Base-by-base conservation (phyloP, 1,140 invertebrate species). In the Dreissena polymorpha region DNA sequence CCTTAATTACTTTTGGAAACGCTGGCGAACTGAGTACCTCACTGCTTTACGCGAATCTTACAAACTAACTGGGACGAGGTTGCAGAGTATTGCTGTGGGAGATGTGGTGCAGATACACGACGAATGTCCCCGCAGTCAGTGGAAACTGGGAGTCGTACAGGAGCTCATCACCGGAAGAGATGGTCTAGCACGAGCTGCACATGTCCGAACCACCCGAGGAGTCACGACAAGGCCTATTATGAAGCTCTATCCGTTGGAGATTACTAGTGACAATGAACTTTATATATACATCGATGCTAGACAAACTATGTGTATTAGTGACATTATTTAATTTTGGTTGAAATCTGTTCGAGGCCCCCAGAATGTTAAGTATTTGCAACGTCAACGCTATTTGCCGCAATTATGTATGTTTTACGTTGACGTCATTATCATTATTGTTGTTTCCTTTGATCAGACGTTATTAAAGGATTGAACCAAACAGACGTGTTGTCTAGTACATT, bases 41-140 rank as follows among this genome's bases (percentile, higher is more conserved):
- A 73, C 71, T 25, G 55, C 50, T 70, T 3, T 70, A 16, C 18
- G 50, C 10, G 71, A 73, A 21, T 57, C 57, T 2, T 23, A 75
- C 57, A 50, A 27, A 60, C 25, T 63, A 0, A 29, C 72, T 13
- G 72, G n/a, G 16, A 63, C 8, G 16, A 75, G 39, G 21, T 29
- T 60, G 29, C 72, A 75, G 49, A 55, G 53, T n/a, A 75, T 75
- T 23, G 13, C 53, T 18, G 72, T 75, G 10, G 53, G 72, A 16
- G 72, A 75, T 57, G 55, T 75, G 13, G 72, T 75, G 29, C 72
- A 75, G 57, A 57, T 75, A 39, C 72, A 75, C 29, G 57, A 60
- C 57, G 72, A 75, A 29, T 27, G 29, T 27, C 57, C 72, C 29
- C 21, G 57, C n/a, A n/a, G 25, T 18, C 53, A 75, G 49, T 63